Base-by-base conservation (phyloP, 2,797 vertebrate species). In the Aldrovandia affinis region DNA sequence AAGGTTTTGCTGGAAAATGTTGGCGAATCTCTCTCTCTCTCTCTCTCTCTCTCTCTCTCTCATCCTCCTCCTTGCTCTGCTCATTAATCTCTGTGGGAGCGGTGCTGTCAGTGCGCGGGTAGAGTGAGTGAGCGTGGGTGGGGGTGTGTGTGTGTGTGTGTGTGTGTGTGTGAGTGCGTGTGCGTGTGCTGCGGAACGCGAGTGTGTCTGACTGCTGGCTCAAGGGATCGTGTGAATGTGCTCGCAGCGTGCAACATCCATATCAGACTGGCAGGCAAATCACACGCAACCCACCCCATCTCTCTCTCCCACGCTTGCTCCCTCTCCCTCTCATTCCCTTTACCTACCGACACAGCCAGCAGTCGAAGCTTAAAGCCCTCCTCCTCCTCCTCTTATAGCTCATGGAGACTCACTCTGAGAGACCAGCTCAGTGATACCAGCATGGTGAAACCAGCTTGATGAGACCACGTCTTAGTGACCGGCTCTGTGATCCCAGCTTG, bases 131-230 rank as follows among this genome's bases (percentile, higher is more conserved):
- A 18, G 68, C 28, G 61, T 65, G 28, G n/a, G 55, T 65, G 61
- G 15, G 61, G 15, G 61, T 65, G 55, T 57, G 22, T 61, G 63
- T 63, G 59, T 63, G 59, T 63, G 59, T 25, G 59, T 9, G 59
- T 63, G 59, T 5, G 25, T 63, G 25, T 6, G 22, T 63, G 61
- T 63, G 3, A 0, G 25, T 28, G 25, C 25, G 25, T 28, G n/a
- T 63, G 7, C 61, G 8, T 63, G 9, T 18, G 30, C 65, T 70
- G 65, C 36, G 10, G 65, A 70, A 36, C 14, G 33, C 8, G 36
- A 18, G 47, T 78, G 2, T 63, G 80, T 81, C 85, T 78, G 81
- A 30, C 85, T 88, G 89, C 91, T 89, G 87, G 80, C 90, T 89
- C 89, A 18, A 80, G 20, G 78, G 83, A 91, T 89, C 86, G 81